Base-by-base conservation (phyloP, 2,888 invertebrate species). In the Pristionchus maxplancki region DNA sequence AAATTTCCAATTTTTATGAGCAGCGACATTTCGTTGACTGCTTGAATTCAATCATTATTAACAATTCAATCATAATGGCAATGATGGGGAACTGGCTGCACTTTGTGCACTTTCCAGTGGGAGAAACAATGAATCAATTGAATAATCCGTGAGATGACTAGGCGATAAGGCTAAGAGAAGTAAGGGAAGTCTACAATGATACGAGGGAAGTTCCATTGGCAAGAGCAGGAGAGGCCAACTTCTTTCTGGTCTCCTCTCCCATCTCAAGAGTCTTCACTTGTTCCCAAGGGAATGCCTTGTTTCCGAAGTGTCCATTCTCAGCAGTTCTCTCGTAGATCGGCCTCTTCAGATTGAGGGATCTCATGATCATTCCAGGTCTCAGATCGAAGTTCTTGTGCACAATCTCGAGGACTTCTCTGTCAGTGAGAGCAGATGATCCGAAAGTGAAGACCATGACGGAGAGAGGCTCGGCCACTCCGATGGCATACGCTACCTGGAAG, bases 401-500 rank as follows among this genome's bases (percentile, higher is more conserved):
- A 94, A 99, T 97, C 58, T 96, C 96, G 90, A 99, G 96, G 62
- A 96, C 94, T 95, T 98, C 97, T 92, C 96, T 96, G 95, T 98
- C 98, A 34, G 93, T 92, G 83, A 94, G 91, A 95, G 97, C 97
- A 71, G 98, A 98, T 83, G 99, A 98, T 89, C 99, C 99, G 95
- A 98, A 99, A 50, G 98, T 97, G 95, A 98, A 98, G 91, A 99
- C 97, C 88, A 98, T 97, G 95, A 99, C 97, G 48, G 98, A 98
- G 17, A 98, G 96, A 13, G 99, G 99, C 95, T 99, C 97, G 40
- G 98, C 97, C 71, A 99, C 97, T 84, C 99, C 99, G 95, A 99
- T 99, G 84, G 99, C 99, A 95, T 92, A 92, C 24, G 91, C 90
- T 92, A 97, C 97, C 89, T 91, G 83, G 24, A 89, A 50, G 15